phyloP scores from a whole-genome alignment of 2,797 vertebrate species.

The Chloroceryle amazona region DNA sequence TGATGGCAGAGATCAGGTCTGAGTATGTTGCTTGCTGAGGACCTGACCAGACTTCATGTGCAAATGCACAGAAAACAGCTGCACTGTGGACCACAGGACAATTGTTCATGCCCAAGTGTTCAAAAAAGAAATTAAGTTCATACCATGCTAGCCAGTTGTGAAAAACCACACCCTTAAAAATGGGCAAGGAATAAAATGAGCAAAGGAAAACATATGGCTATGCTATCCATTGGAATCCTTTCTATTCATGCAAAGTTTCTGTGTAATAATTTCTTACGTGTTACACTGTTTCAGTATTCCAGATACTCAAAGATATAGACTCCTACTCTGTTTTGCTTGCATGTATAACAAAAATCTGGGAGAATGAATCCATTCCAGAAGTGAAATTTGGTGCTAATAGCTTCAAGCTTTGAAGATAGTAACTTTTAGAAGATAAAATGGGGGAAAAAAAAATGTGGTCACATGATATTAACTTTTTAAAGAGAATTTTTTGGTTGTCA shows the following conservation, averaged over 20 bases:
- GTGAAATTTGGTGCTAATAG: not conserved
- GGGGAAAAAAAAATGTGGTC: not conserved
- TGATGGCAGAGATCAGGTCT: not conserved
- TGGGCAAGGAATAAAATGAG: not conserved
- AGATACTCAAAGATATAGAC: not conserved
- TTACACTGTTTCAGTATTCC: not conserved
- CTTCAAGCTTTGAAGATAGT: not conserved
- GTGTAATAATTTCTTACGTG: not conserved
- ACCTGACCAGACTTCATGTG: not conserved
- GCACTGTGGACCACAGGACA: accelerated
- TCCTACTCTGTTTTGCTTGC: not conserved
- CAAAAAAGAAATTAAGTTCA: not conserved
- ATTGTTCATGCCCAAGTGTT: not conserved
- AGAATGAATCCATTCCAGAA: not conserved
- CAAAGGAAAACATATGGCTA: not conserved
- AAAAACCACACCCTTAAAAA: not conserved
- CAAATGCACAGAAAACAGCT: not conserved
- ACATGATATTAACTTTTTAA: not conserved
- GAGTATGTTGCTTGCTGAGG: not conserved
- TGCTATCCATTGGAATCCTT: not conserved
- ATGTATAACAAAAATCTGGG: not conserved
- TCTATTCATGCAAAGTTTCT: not conserved
- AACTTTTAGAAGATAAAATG: not conserved
- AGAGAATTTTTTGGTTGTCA: not conserved
- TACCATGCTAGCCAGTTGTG: not conserved